Conservation (phyloP, 2,888 invertebrate species). For the Lamellibrachia columna region DNA sequence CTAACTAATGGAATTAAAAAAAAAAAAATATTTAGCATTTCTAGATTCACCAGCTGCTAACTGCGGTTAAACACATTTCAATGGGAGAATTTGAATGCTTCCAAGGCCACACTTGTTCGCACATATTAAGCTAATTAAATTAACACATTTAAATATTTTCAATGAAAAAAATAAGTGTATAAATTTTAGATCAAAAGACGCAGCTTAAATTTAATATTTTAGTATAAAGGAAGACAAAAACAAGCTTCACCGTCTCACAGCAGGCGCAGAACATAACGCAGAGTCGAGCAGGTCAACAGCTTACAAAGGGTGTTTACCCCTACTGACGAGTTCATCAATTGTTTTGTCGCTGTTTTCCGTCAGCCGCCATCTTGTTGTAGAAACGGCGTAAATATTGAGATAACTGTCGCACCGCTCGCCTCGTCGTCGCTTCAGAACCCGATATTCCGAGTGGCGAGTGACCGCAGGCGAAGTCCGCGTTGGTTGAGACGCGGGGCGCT, state of each 20-base stretch:
- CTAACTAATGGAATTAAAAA: too few relatives aligned
- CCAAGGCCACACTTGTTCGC: too few relatives aligned
- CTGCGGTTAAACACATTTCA: too few relatives aligned
- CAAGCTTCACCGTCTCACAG: background rate
- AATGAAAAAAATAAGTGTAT: too few relatives aligned
- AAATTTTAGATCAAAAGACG: too few relatives aligned
- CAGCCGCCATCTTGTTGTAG: background rate
- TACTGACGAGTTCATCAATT: background rate
- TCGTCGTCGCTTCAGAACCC: background rate
- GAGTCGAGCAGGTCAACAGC: background rate
- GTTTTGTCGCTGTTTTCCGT: constrained; percentile 10
- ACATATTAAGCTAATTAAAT: too few relatives aligned
- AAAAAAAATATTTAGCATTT: too few relatives aligned
- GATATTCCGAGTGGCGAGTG: background rate
- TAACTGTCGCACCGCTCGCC: background rate
- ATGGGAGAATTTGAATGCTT: too few relatives aligned
- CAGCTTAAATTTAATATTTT: too few relatives aligned
- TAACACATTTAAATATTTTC: too few relatives aligned
- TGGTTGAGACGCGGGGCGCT: background rate
- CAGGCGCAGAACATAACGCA: background rate
- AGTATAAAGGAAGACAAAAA: too few relatives aligned
- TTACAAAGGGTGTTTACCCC: background rate
- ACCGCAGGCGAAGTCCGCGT: background rate
- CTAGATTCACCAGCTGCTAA: too few relatives aligned
- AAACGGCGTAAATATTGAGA: constrained; percentile 16